Percentiles rank a stretch among this genome's conserved stretches.
Evolutionary conservation across 2,797 vertebrate species (phyloP).

Genomic region (Ptychadena robeensis): DNA sequence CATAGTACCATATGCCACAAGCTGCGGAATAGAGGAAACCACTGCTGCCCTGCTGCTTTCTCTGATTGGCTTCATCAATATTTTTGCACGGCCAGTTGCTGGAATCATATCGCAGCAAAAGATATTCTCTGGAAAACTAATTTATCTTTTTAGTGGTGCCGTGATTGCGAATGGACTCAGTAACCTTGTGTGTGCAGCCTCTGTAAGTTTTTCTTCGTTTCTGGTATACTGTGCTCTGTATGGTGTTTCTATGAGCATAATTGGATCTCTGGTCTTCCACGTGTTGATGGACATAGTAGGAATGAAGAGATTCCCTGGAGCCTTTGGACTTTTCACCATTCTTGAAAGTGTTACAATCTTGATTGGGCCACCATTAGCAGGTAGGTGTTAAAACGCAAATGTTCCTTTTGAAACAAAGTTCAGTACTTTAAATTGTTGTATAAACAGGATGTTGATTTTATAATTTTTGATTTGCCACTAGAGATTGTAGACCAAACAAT

Average conservation of each 20-base stretch:
- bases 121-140: conserved; percentile 79
- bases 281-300: conserved; percentile 94
- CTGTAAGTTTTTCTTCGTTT: conserved; percentile 77
- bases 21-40: conserved; percentile 76
- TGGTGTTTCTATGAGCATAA: conserved; percentile 88
- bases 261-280: conserved; percentile 88
- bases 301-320: conserved; percentile 88
- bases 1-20: conserved; percentile 87
- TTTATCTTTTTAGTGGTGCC: conserved; percentile 83
- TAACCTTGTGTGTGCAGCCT: conserved; percentile 84
- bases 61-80: conserved; percentile 87
- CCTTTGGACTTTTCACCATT: conserved; percentile 89
- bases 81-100: conserved; percentile 82
- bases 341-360: conserved; percentile 88
- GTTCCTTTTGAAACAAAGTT: not conserved
- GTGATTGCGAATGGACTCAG: conserved; percentile 86
- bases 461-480: no score
- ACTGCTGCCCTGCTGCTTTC: conserved; percentile 86
- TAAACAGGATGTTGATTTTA: no score
- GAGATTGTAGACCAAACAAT: no score
- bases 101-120: conserved; percentile 80
- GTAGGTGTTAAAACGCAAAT: conserved; percentile 71
- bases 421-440: not conserved
- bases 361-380: conserved; percentile 88
- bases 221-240: conserved; percentile 80